phyloP scores from a whole-genome alignment of 92 coral and sea anemone genomes.

The Porites rus region DNA sequence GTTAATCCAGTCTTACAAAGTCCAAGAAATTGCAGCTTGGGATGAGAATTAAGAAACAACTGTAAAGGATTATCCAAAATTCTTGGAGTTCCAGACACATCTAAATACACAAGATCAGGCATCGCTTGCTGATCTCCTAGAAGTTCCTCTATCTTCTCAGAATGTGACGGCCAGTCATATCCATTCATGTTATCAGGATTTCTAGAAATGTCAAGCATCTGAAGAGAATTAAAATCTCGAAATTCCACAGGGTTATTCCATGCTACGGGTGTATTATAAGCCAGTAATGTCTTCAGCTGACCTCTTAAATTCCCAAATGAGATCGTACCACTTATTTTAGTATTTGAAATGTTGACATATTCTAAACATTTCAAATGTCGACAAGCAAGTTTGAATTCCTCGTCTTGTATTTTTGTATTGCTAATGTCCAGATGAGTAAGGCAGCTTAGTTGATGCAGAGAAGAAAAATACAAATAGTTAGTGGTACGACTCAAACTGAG shows the following conservation, averaged over 20 bases:
- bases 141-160: constrained; percentile 63
- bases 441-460: constrained; percentile 50
- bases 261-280: constrained; percentile 74
- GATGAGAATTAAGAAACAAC: constrained; percentile 66
- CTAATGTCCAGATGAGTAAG: constrained; percentile 74
- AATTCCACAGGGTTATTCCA: constrained; percentile 72
- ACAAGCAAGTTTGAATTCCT: constrained; percentile 42
- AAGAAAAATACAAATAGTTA: constrained; percentile 29
- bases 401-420: constrained; percentile 39
- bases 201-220: constrained; percentile 77
- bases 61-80: constrained; percentile 63
- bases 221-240: constrained; percentile 57
- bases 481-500: constrained; percentile 60
- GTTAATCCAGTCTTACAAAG: constrained; percentile 76
- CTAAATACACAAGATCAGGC: constrained; percentile 57
- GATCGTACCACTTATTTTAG: constrained; percentile 49
- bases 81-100: constrained; percentile 74
- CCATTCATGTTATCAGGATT: constrained; percentile 48
- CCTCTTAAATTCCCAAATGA: constrained; percentile 62
- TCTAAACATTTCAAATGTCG: constrained; percentile 53
- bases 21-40: constrained; percentile 83
- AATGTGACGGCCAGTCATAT: constrained; percentile 67
- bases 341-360: constrained; percentile 71
- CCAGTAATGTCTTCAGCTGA: constrained; percentile 64
- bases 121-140: constrained; percentile 41